These are phyloP conservation scores for Pithys albifrons DNA, from an alignment of 2,113 vertebrate genomes.

Conservation along the genomic window DNA sequence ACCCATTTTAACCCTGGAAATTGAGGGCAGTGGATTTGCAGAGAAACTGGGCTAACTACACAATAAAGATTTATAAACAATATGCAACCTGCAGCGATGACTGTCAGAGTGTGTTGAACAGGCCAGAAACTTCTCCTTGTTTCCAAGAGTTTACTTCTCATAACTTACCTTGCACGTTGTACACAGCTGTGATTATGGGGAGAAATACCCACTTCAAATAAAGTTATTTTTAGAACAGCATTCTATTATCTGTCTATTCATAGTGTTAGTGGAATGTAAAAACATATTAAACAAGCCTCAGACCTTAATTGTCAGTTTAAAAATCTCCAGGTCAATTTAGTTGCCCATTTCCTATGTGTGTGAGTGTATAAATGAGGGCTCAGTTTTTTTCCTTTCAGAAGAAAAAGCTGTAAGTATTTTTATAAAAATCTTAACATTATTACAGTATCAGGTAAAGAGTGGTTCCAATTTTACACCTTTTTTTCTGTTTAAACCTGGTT, in stretches of 20 bases:
- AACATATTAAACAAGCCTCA: not conserved
- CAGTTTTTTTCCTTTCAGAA: not conserved
- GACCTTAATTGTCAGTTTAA: not conserved
- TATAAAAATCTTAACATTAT: not conserved
- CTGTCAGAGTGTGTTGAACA: not conserved
- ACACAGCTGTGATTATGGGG: rapidly evolving
- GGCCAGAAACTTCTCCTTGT: not conserved
- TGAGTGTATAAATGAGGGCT: not conserved
- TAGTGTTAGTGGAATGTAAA: not conserved
- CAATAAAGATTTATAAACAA: not conserved
- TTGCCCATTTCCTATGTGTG: not conserved
- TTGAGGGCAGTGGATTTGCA: not conserved
- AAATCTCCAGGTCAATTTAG: not conserved
- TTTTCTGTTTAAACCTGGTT: not conserved
- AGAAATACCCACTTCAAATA: not conserved
- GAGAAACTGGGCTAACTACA: not conserved
- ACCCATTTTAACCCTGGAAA: not conserved
- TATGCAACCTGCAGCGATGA: not conserved
- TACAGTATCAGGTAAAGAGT: not conserved
- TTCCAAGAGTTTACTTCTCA: not conserved
- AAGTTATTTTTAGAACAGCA: not conserved
- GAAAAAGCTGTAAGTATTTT: not conserved
- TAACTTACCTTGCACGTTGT: slow-evolving; percentile 3
- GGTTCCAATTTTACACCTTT: not conserved
- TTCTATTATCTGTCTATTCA: not conserved